Conservation (phyloP, 2,888 invertebrate species). For the Boloria euphrosyne region DNA sequence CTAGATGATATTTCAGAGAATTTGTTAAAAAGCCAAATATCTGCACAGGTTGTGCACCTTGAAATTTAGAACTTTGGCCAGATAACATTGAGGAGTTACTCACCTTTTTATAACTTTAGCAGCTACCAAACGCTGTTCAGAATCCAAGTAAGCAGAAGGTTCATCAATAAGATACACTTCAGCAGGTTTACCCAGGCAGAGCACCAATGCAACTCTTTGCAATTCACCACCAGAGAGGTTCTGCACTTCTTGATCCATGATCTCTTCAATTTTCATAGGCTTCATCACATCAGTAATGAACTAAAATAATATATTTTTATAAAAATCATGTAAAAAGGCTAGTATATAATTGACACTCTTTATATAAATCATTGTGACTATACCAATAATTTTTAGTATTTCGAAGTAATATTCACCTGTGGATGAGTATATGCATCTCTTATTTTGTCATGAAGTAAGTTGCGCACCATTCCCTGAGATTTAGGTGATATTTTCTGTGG, state of each 20-base stretch:
- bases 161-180: constrained; percentile 99
- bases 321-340: neutral
- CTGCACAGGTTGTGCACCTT: too few species aligned
- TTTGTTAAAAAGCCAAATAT: too few species aligned
- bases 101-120: constrained; percentile 99
- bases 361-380: too few species aligned
- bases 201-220: constrained; percentile 97
- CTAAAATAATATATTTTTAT: constrained; percentile 61
- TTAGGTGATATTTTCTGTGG: constrained; percentile 99
- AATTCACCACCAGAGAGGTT: constrained; percentile 99
- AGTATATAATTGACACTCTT: too few species aligned
- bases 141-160: constrained; percentile 99
- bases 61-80: too few species aligned
- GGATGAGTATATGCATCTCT: constrained; percentile 99
- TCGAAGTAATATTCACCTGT: constrained; percentile 76
- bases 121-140: constrained; percentile 99
- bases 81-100: neutral
- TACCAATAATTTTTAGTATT: neutral
- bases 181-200: constrained; percentile 98
- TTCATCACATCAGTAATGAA: constrained; percentile 99
- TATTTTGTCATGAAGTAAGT: constrained; percentile 97
- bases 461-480: constrained; percentile 95
- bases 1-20: too few species aligned
- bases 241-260: constrained; percentile 98
- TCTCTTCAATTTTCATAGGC: constrained; percentile 97